These are phyloP conservation scores for Lucifuga dentata DNA, from an alignment of 2,113 vertebrate species.

Conservation along the genomic window DNA sequence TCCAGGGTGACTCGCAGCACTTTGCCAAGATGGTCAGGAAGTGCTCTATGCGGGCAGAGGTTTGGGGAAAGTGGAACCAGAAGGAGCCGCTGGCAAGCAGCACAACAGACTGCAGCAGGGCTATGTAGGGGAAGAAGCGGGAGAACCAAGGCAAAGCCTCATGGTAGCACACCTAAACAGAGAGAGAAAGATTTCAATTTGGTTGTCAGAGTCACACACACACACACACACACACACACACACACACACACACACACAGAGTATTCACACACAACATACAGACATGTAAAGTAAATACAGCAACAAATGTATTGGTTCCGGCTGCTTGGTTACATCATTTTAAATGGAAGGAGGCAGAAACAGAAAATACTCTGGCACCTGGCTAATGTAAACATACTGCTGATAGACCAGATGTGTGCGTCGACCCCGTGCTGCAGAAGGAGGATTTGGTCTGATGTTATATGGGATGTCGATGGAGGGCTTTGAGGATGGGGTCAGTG, in stretches of 20 bases:
- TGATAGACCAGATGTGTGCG: conserved; percentile 83
- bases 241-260: too few species aligned
- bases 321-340: not conserved
- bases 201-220: too few species aligned
- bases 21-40: conserved; percentile 85
- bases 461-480: not conserved
- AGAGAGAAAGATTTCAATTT: not conserved
- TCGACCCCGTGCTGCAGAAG: conserved; percentile 52
- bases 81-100: conserved; percentile 85
- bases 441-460: not conserved
- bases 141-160: conserved; percentile 83
- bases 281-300: not conserved
- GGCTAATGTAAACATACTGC: conserved; percentile 85
- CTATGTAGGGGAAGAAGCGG: conserved; percentile 85
- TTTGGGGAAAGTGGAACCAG: conserved; percentile 88
- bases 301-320: not conserved
- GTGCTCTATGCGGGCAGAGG: conserved; percentile 86
- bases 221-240: too few species aligned
- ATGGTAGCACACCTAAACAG: conserved; percentile 83
- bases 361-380: conserved; percentile 56
- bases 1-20: conserved; percentile 88
- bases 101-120: conserved; percentile 82
- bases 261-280: not conserved
- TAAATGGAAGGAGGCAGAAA: not conserved
- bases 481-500: conserved; percentile 16